Conservation (phyloP, 2,797 vertebrate species). For the Pangasius djambal region DNA sequence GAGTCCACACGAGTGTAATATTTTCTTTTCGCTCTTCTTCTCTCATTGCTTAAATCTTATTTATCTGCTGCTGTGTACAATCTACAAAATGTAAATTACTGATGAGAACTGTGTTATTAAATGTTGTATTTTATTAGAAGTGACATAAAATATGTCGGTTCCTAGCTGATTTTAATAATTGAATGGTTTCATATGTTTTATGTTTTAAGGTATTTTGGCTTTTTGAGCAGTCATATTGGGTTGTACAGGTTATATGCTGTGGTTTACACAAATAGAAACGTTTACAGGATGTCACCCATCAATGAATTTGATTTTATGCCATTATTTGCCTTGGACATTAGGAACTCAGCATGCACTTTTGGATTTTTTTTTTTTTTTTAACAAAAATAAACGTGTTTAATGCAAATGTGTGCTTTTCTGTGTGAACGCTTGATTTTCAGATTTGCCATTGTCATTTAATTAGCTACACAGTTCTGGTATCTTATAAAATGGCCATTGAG, state of each 20-base stretch:
- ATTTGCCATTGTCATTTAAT: no score
- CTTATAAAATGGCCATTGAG: neutral
- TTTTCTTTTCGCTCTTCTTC: conserved; percentile 51
- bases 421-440: neutral
- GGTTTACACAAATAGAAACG: conserved; percentile 30
- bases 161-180: conserved; percentile 30
- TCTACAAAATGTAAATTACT: conserved; percentile 52
- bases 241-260: conserved; percentile 22
- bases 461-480: neutral
- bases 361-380: conserved; percentile 12
- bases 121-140: conserved; percentile 48
- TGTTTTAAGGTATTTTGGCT: conserved; percentile 16
- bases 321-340: conserved; percentile 31
- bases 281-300: conserved; percentile 47
- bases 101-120: conserved; percentile 39
- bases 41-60: conserved; percentile 45
- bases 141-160: conserved; percentile 21
- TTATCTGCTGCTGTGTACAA: conserved; percentile 60
- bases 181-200: conserved; percentile 4
- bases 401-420: conserved; percentile 11
- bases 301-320: conserved; percentile 37
- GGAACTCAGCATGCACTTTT: conserved; percentile 52
- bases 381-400: conserved; percentile 46
- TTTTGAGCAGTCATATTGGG: conserved; percentile 24
- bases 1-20: conserved; percentile 74